Conservation (phyloP, 1,140 invertebrate species). For the Neodiprion pinetum region DNA sequence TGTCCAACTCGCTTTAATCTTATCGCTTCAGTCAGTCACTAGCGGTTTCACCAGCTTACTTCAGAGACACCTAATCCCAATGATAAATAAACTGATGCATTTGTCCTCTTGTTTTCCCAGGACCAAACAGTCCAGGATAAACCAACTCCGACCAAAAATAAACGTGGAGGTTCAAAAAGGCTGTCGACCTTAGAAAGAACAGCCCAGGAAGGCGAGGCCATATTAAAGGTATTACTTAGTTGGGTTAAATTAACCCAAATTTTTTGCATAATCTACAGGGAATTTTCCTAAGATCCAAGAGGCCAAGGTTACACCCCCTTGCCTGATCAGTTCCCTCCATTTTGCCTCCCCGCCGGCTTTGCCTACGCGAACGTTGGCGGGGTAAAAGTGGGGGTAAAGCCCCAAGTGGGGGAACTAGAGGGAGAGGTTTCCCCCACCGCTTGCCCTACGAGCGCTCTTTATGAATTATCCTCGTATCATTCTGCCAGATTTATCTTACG, state of each 20-base stretch:
- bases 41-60: neutral
- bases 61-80: neutral
- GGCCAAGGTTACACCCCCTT: conserved; percentile 26
- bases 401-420: neutral
- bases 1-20: conserved; percentile 32
- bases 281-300: conserved; percentile 16
- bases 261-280: conserved; percentile 5
- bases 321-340: conserved; percentile 34
- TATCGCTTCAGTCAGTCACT: conserved; percentile 28
- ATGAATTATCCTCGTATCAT: conserved; percentile 1
- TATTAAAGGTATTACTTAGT: conserved; percentile 52
- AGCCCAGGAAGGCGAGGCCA: conserved; percentile 60
- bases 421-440: neutral
- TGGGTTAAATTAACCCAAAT: neutral
- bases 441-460: neutral
- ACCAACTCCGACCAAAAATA: conserved; percentile 55
- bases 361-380: conserved; percentile 31
- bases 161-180: conserved; percentile 56
- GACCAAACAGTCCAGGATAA: conserved; percentile 54
- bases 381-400: conserved; percentile 18
- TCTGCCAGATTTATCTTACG: neutral
- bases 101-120: conserved; percentile 40
- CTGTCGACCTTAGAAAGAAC: conserved; percentile 59
- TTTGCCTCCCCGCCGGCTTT: conserved; percentile 37
- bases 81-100: neutral